Conservation (phyloP, 2,113 vertebrate species). For the Pontoporia blainvillei region DNA sequence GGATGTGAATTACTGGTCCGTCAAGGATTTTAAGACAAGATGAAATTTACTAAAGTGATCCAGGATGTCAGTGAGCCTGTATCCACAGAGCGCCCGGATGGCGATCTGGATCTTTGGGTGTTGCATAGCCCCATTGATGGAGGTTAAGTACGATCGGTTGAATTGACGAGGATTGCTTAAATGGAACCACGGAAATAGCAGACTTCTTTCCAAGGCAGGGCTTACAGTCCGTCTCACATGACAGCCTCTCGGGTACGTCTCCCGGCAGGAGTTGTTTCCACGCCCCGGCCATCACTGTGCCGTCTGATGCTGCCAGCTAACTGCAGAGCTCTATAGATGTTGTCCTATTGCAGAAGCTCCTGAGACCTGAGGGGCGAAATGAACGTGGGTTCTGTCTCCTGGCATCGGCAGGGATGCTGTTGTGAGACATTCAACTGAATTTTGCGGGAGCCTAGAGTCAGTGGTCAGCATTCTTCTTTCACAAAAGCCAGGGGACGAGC, state of each 20-base stretch:
- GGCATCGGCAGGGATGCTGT: rapidly evolving
- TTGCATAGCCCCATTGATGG: too few species aligned
- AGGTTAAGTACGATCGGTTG: rapidly evolving
- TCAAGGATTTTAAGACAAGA: neutral
- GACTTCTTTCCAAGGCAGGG: neutral
- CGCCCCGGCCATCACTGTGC: neutral
- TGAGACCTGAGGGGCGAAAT: rapidly evolving
- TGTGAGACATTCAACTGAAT: too few species aligned
- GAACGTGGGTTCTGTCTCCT: rapidly evolving
- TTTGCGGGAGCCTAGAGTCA: neutral
- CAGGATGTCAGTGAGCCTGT: neutral
- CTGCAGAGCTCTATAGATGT: rapidly evolving
- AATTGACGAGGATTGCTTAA: neutral
- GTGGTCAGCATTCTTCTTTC: neutral
- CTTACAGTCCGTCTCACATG: neutral
- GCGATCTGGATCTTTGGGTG: too few species aligned
- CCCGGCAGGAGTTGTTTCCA: too few species aligned
- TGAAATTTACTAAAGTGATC: neutral
- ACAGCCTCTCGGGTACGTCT: rapidly evolving
- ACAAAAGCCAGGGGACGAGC: neutral
- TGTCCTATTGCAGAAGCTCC: neutral
- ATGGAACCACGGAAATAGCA: neutral
- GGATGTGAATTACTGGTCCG: rapidly evolving
- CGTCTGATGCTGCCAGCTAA: too few species aligned
- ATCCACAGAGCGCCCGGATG: rapidly evolving